A percentile compares a stretch with the other conserved stretches of the same genome.
Conservation (phyloP, 2,113 vertebrate genomes). For the Thryonomys swinderianus region DNA sequence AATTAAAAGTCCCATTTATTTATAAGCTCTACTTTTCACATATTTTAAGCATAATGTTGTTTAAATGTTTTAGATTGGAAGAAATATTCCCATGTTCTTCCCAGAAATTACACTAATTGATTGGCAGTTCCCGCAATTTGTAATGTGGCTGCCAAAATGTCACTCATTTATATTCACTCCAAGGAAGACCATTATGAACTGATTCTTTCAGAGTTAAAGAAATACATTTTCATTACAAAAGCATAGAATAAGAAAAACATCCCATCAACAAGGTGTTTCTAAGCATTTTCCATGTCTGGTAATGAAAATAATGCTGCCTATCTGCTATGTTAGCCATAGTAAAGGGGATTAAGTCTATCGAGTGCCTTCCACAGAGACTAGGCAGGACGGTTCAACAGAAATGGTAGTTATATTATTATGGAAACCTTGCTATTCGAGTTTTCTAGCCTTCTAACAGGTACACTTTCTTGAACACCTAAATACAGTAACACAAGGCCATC, state of each 20-base stretch:
- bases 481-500: neutral
- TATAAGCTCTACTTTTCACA: neutral
- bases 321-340: neutral
- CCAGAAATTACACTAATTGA: constrained; percentile 23
- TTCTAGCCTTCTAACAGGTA: constrained; percentile 21
- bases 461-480: constrained; percentile 27
- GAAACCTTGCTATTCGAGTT: neutral
- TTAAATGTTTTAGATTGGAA: neutral
- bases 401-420: neutral
- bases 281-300: neutral
- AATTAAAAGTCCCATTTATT: constrained; percentile 19
- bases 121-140: neutral
- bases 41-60: constrained; percentile 37
- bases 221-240: constrained; percentile 1
- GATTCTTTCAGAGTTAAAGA: neutral
- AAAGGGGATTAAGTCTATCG: neutral
- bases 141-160: constrained; percentile 39
- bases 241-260: neutral
- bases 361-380: neutral
- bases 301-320: constrained; percentile 27
- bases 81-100: constrained; percentile 29
- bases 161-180: constrained; percentile 4
- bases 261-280: constrained; percentile 13
- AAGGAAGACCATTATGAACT: constrained; percentile 36
- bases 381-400: constrained; percentile 23